Base-by-base conservation (phyloP, 2,797 vertebrate genomes). In the Hyperoplus lanceolatus region DNA sequence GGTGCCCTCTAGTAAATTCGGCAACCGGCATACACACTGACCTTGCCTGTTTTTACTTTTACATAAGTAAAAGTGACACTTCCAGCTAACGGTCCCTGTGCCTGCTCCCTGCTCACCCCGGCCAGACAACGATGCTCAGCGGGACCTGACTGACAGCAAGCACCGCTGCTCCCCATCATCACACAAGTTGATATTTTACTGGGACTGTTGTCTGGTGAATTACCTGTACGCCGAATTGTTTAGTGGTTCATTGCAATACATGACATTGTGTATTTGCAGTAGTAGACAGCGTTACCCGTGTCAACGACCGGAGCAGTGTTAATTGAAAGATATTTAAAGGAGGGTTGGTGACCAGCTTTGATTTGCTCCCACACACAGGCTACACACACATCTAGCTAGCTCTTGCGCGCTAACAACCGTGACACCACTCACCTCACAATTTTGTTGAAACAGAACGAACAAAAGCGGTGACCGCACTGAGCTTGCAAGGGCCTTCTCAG, bases 381-480 rank as follows among this genome's bases (percentile, higher is more conserved):
- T 73, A 38, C 11, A n/a, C 42, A 75, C 63, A 64, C 65, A 41
- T 38, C 49, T 18, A 82, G 83, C 85, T 86, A 87, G 88, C 88
- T 68, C 85, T 86, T 86, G 88, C 88, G 66, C 54, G 70, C 73
- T 76, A 83, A 76, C 86, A 68, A 57, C 75, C 73, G 46, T 64
- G 73, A 73, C 81, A 54, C 62, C 1, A 87, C 95, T 94, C 92
- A 99, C 98, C 98, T 98, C 85, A 99, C 96, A 12, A 96, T 96
- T 89, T 94, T 96, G 92, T 95, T 96, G 81, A 99, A 96, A 70
- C 98, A 99, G 82, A 93, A 97, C 3, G 95, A 97, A 69, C 98
- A 99, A 88, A 97, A 99, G 64, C 98, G 97, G 78, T 99, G 98
- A 12, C 98, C 98, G 0, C 98, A 99, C 83, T 98, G 97, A 0